Evolutionary conservation across 2,888 invertebrate genomes (phyloP), one percentile per base, ranked within the genome.

Genomic region (Myopa tessellatipennis): DNA sequence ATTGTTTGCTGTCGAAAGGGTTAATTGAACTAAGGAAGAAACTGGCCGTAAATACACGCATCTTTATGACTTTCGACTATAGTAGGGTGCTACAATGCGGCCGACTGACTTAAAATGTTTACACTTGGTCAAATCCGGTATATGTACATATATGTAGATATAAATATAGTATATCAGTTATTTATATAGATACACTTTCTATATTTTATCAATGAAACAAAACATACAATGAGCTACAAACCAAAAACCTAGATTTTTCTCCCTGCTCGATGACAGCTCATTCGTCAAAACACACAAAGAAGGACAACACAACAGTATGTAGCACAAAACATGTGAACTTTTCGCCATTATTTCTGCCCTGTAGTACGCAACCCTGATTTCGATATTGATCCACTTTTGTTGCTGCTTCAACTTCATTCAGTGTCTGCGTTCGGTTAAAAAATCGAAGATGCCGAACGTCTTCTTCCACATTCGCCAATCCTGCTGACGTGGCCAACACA

Each of bases 401-500:
- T 7, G 55, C 40, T 74, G 34, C 69, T 50, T 40, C 73, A 63
- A 36, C 36, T 8, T n/a, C 16, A 18, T 50, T 74, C 69, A 34
- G 36, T 34, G 26, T 69, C 74, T 36, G 69, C 26, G 14, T 38
- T 75, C 60, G 69, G 26, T 52, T 36, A 34, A 68, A 58, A 52
- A 74, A 74, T 74, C 74, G 67, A 74, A 74, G 63, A 68, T 75
- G 75, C 75, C 75, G 55, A 68, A 61, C 75, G 75, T 61, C 75
- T 55, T 75, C 16, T 74, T 65, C 74, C 36, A n/a, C 55, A 34
- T 18, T 67, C 45, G 67, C 74, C 67, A 74, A 74, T 75, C 68
- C 40, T 40, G 65, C 55, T 67, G 74, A 40, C 34, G 50, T 60
- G 68, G 63, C 40, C 58, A 68, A 69, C 55, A 68, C 26, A 26